A percentile compares a stretch with the other conserved stretches of the same genome.
These are phyloP conservation scores for Pipistrellus pygmaeus DNA, from an alignment of 2,797 vertebrate species.

Conservation along the genomic window DNA sequence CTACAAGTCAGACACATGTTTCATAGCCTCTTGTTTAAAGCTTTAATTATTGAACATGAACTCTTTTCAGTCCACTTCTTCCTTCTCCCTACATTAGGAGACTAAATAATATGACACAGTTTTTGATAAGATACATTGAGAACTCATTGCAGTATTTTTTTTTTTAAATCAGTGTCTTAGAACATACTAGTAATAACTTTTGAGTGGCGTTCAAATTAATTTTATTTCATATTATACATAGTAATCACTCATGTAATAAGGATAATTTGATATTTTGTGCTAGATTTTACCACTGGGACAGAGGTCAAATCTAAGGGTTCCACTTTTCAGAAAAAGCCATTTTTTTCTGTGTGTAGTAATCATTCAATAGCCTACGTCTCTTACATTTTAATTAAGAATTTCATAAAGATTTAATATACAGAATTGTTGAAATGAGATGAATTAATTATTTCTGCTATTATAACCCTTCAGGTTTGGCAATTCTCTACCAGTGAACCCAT, in stretches of 20 bases:
- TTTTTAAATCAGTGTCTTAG: slow-evolving; percentile 29
- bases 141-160: background rate
- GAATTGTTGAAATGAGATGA: background rate
- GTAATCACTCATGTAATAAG: background rate
- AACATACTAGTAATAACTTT: slow-evolving; percentile 31
- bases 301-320: background rate
- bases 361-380: background rate
- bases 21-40: slow-evolving; percentile 39
- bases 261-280: background rate
- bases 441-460: background rate
- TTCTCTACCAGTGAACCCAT: slow-evolving; percentile 92
- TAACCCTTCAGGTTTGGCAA: slow-evolving; percentile 92
- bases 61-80: background rate
- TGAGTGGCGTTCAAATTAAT: background rate
- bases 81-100: slow-evolving; percentile 17
- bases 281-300: background rate
- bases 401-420: background rate
- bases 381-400: background rate
- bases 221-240: background rate
- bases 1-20: background rate
- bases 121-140: slow-evolving; percentile 41
- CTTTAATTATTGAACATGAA: background rate
- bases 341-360: background rate
- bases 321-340: slow-evolving; percentile 17
- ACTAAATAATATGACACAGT: slow-evolving; percentile 25